phyloP scores from a whole-genome alignment of 2,113 vertebrate genomes.

The Muntiacus reevesi region DNA sequence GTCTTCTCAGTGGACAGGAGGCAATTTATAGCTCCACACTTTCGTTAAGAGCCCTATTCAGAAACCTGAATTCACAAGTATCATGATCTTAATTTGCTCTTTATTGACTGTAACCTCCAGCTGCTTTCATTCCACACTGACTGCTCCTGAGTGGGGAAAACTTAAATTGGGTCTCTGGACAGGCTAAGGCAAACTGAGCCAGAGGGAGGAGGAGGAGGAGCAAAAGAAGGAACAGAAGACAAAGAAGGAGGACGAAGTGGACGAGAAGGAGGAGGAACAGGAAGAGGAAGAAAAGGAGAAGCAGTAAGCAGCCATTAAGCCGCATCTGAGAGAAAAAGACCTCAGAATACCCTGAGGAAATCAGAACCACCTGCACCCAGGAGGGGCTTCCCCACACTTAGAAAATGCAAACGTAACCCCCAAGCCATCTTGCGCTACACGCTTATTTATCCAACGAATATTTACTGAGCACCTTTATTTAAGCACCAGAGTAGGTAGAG shows the following conservation, averaged over 20 bases:
- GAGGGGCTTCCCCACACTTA: background rate
- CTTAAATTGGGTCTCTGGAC: background rate
- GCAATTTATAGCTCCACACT: background rate
- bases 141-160: background rate
- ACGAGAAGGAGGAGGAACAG: background rate
- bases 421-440: too few species aligned
- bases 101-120: background rate
- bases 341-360: background rate
- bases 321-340: background rate
- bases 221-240: background rate
- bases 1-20: background rate
- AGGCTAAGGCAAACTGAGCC: background rate
- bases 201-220: background rate
- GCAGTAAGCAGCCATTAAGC: background rate
- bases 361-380: background rate
- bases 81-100: background rate
- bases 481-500: background rate
- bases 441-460: background rate
- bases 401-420: background rate
- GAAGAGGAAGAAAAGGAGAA: background rate
- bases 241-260: background rate
- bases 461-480: background rate
- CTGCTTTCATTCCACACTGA: background rate
- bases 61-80: background rate
- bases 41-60: background rate